Base-by-base conservation (phyloP, 1,140 invertebrate species). In the Acyrthosiphon pisum region DNA sequence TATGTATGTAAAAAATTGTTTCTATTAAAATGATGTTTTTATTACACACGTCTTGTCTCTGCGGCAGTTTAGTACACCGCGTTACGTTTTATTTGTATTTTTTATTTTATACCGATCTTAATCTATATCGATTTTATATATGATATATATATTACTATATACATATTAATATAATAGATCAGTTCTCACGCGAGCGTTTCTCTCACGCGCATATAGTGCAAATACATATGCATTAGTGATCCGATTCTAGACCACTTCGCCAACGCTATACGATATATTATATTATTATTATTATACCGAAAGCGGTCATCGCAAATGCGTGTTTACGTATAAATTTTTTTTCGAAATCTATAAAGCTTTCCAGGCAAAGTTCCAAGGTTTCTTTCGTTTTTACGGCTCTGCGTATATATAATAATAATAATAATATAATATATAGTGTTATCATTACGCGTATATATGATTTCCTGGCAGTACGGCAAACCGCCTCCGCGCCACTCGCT, bases 361-460 rank as follows among this genome's bases (percentile, higher is more conserved):
- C 87, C 87, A 88, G 87, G 87, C 87, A 88, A 53, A 35, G 30
- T 50, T 88, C 87, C 87, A 88, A 88, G n/a, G 87, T 88, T 50
- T 35, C 30, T 88, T 50, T 44, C 87, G 20, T 53, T 88, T 86
- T 48, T 53, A 88, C 53, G 18, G n/a, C n/a, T 22, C n/a, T 7
- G 86, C 6, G n/a, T 37, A 23, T 35, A 20, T n/a, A 76, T 68
- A 68, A 68, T n/a, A 68, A 68, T 68, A 68, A 68, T 30, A 68
- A 68, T 68, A 60, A 60, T 60, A 41, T 41, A 41, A 68, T 60
- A n/a, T 41, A 86, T 46, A 44, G 41, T n/a, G 84, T 86, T 86
- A 44, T 86, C 84, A 30, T 22, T 48, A 35, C 86, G 84, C 26
- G 41, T 30, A 18, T 68, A n/a, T n/a, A 76, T n/a, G 60, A 18